Conservation (phyloP, 2,888 invertebrate species). For the Acrocyrtus sp. region DNA sequence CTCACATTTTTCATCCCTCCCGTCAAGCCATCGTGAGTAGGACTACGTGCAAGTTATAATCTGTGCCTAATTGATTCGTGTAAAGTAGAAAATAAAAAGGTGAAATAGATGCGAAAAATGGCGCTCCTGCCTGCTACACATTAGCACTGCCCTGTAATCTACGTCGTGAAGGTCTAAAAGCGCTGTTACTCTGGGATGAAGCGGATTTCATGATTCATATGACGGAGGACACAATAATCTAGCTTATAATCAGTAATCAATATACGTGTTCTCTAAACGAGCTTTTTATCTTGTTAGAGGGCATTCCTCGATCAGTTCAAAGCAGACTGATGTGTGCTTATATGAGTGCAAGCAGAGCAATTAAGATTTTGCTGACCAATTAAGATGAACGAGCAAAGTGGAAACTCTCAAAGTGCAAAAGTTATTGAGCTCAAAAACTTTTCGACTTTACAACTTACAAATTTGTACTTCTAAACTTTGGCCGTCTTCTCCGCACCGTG, state of each 20-base stretch:
- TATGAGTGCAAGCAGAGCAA: not conserved
- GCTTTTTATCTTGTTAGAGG: not conserved
- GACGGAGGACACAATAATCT: not conserved
- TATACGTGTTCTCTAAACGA: not conserved
- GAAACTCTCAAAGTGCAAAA: not conserved
- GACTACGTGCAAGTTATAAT: not conserved
- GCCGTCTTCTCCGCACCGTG: not conserved
- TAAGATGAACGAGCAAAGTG: constrained; percentile 11
- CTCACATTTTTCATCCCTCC: constrained; percentile 6
- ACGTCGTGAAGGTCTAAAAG: not conserved
- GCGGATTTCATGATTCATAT: not conserved
- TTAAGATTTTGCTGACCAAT: constrained; percentile 29
- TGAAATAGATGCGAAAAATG: too few relatives aligned
- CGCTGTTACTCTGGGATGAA: not conserved
- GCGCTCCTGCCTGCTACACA: not conserved
- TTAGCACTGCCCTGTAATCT: not conserved
- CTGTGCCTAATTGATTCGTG: not conserved
- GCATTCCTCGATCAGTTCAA: not conserved
- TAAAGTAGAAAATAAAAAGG: not conserved
- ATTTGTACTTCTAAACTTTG: not conserved
- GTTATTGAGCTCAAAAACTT: not conserved
- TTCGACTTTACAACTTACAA: not conserved
- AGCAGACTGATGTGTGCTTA: not conserved
- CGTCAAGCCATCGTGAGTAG: not conserved
- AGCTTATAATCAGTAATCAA: constrained; percentile 15